Conservation (phyloP, 2,888 invertebrate genomes). For the Nineta flava region DNA sequence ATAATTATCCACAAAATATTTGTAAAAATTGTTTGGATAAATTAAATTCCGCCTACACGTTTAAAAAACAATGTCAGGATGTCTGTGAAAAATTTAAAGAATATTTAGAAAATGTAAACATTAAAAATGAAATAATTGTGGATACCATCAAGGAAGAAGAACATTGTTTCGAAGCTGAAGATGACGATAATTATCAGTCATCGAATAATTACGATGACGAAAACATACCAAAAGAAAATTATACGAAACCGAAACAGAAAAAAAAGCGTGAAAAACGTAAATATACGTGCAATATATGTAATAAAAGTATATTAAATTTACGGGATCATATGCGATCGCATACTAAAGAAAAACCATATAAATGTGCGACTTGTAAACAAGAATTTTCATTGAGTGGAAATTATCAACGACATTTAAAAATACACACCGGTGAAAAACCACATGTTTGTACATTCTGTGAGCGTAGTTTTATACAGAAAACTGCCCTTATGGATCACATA, state of each 20-base stretch:
- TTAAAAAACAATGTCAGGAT: neutral
- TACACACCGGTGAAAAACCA: neutral
- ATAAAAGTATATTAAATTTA: neutral
- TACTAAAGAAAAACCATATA: neutral
- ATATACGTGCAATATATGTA: neutral
- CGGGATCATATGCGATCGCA: neutral
- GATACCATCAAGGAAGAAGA: neutral
- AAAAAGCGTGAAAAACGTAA: neutral
- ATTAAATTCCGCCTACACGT: neutral
- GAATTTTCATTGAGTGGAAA: neutral
- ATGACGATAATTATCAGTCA: neutral
- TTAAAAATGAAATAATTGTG: neutral
- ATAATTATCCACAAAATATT: neutral
- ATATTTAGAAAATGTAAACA: neutral
- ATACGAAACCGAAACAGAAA: neutral
- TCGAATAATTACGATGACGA: neutral
- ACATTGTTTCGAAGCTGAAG: neutral
- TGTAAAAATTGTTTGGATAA: neutral
- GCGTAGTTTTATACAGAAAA: neutral
- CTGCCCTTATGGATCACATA: neutral
- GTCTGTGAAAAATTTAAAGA: neutral
- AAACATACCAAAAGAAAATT: neutral
- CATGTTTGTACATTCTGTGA: neutral
- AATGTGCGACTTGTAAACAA: neutral
- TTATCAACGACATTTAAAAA: neutral